Base-by-base conservation (phyloP, 1,140 invertebrate species). In the Bradysia coprophila region DNA sequence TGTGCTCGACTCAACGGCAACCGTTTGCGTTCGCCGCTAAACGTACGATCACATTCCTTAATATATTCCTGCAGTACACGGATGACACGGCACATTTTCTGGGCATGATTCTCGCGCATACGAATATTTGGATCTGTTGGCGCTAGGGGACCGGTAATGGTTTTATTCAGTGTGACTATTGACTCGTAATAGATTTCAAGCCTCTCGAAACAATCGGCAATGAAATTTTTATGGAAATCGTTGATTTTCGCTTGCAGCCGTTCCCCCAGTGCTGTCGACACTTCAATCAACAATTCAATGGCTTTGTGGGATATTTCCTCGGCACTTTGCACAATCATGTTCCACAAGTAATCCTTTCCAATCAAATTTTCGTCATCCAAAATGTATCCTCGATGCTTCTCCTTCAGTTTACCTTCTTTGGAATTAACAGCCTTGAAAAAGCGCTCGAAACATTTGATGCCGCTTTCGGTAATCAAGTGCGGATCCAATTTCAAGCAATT, bases 391-490 rank as follows among this genome's bases (percentile, higher is more conserved):
- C 87, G 72, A 58, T 86, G 69, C 60, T 91, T 93, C 38, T 80
- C 62, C 58, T 89, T 81, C 20, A 97, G 64, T 65, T 95, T 95
- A 46, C 83, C 85, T 65, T 94, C 88, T 66, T 94, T 94, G 38
- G 78, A 77, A 68, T 98, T 98, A 5, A 97, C 92, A 48, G 87
- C 84, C 68, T 94, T 93, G 60, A 97, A 97, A 68, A 98, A 98
- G 54, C 89, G 67, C 54, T 73, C 69, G 46, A 73, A 73, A 51
- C 69, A 92, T 67, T 90, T 92, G 45, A 98, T 96, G 45, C 93
- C 93, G 59, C 84, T 88, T 66, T 96, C 91, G 16, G 92, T 96
- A 5, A 98, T 65, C 44, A 94, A 64, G 45, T 78, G 75, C 2
- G 92, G 90, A 65, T 95, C 85, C 48, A 98, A 69, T 56, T 88